Evolutionary conservation across 2,113 vertebrate genomes (phyloP).

Genomic region (Okapia johnstoni): DNA sequence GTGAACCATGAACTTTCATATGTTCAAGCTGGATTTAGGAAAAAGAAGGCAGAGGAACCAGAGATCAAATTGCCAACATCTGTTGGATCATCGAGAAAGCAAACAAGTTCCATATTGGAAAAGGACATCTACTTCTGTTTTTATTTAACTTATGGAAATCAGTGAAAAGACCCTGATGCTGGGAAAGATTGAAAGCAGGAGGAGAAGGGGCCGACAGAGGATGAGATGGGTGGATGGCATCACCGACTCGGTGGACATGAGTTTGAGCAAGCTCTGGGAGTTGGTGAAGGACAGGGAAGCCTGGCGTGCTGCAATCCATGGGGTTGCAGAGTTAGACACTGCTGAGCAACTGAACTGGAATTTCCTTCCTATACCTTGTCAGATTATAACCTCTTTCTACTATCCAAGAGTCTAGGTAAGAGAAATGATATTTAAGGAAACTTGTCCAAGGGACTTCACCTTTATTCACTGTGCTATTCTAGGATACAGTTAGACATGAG

Average conservation of each 20-base stretch:
- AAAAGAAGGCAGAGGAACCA: background rate
- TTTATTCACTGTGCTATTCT: background rate
- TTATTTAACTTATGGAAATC: too few relatives aligned
- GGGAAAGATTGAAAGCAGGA: background rate
- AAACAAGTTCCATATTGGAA: background rate
- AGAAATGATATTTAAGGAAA: background rate
- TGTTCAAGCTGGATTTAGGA: background rate
- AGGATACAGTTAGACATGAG: background rate
- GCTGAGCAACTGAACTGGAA: background rate
- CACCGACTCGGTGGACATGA: background rate
- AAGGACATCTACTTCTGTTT: background rate
- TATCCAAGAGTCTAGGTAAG: background rate
- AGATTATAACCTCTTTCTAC: background rate
- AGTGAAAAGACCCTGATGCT: background rate
- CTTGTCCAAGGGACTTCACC: background rate
- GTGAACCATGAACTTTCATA: background rate
- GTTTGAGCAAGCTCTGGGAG: background rate
- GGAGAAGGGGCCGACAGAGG: background rate
- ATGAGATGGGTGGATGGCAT: background rate
- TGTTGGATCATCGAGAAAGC: background rate
- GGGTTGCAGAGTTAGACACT: background rate
- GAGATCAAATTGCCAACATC: background rate
- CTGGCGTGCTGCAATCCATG: background rate
- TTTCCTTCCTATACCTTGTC: background rate
- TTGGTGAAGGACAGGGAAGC: background rate